Evolutionary conservation across 53 echinoderm and acorn worm genomes (phyloP), one percentile per base, ranked within the genome.

Genomic region (Patiria pectinifera): DNA sequence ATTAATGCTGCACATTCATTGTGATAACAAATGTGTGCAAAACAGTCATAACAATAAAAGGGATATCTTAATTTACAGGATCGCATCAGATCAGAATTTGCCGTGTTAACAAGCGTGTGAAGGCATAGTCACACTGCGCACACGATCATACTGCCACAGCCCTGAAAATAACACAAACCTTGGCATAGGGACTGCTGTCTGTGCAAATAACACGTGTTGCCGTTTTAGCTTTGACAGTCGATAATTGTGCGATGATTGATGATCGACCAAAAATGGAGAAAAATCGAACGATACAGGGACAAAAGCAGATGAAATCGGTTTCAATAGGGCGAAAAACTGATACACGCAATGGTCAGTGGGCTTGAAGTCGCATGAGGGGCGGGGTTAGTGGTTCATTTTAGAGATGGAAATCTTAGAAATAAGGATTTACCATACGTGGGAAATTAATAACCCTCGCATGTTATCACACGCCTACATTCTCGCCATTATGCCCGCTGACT

Each of bases 161-260:
- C 15, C 15, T 4, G 23, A 23, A 24, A 74, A 24, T 9, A n/a
- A 74, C 8, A 6, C 74, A 9, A 23, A 74, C 4, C 22, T 23
- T n/a, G 18, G 24, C 22, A 82, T 58, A 58, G 59, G 46, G 23
- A 45, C 59, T 10, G 3, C 24, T 21, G 53, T 71, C 62, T 61
- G 35, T 43, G 82, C 90, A 90, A 90, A 81, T 90, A 70, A 90
- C 90, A 90, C 90, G 81, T 90, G 90, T 82, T 48, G 69, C 11
- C 76, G 59, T 87, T 90, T 48, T 45, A 11, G 80, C 6, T 11
- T 5, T 69, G 82, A 47, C 45, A 69, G 81, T 90, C 82, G 70
- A 90, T 80, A 90, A 21, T 48, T 81, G 81, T 46, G 69, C 80
- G 47, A 71, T 81, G 90, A 80, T 90, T 90, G 81, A 90, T 90